phyloP scores from a whole-genome alignment of 2,113 vertebrate genomes.

The Thryonomys swinderianus region DNA sequence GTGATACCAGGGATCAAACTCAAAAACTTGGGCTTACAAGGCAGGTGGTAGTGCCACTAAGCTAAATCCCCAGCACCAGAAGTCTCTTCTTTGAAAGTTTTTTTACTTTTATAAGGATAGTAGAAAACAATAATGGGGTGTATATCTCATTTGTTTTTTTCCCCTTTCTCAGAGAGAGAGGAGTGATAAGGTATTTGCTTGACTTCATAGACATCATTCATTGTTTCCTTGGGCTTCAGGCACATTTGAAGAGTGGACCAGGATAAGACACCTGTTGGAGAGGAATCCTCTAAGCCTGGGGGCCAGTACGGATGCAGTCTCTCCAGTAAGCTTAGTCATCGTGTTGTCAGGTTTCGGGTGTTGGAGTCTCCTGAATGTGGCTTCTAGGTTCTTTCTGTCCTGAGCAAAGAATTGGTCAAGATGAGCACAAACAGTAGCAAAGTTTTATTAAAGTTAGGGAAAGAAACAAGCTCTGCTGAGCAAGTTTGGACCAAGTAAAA shows the following conservation, averaged over 20 bases:
- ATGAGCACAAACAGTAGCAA: too few relatives aligned
- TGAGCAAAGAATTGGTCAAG: too few relatives aligned
- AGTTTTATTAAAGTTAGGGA: too few relatives aligned
- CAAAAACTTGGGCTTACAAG: too few relatives aligned
- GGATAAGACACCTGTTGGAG: not conserved
- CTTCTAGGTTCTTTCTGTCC: too few relatives aligned
- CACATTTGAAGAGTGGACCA: constrained; percentile 17
- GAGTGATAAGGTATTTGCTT: not conserved
- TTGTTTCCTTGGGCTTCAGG: not conserved
- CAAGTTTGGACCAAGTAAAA: too few relatives aligned
- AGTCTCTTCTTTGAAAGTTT: constrained; percentile 33
- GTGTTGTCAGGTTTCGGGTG: too few relatives aligned
- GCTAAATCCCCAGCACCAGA: not conserved
- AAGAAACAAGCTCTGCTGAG: too few relatives aligned
- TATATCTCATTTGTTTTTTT: constrained; percentile 24
- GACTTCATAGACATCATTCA: not conserved
- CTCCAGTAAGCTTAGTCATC: not conserved
- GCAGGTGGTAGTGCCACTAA: too few relatives aligned
- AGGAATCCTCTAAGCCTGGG: not conserved
- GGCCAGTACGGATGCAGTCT: not conserved
- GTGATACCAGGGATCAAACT: too few relatives aligned
- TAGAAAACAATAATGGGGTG: not conserved
- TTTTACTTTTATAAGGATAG: not conserved
- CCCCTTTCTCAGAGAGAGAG: not conserved
- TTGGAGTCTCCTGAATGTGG: too few relatives aligned